Conservation (phyloP, 2,888 invertebrate species). For the Lithodes maja region DNA sequence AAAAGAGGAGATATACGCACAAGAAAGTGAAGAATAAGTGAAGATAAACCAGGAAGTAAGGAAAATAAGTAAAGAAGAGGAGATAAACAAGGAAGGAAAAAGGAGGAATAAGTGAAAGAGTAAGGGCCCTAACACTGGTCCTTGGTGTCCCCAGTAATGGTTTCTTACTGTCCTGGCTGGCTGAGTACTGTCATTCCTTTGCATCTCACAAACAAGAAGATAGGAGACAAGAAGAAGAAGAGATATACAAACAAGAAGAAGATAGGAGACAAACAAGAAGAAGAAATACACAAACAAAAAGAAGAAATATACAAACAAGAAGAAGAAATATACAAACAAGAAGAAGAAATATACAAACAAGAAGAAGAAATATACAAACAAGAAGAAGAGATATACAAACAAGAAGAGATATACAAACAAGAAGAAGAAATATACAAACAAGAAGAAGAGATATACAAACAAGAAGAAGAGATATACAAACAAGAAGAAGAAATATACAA, state of each 20-base stretch:
- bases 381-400: not conserved
- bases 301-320: too few species aligned
- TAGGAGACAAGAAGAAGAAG: not conserved
- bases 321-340: not conserved
- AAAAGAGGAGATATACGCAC: not conserved
- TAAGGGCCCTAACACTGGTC: not conserved
- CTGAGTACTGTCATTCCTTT: too few species aligned
- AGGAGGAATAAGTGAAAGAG: not conserved
- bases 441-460: not conserved
- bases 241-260: not conserved
- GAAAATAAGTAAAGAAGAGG: not conserved
- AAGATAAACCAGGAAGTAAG: not conserved
- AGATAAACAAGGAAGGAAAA: not conserved
- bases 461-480: too few species aligned
- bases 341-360: not conserved
- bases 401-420: not conserved
- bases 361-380: not conserved
- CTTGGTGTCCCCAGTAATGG: not conserved
- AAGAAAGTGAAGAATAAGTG: not conserved
- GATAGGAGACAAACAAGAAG: not conserved
- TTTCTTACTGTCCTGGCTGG: not conserved
- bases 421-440: not conserved
- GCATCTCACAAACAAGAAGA: not conserved
- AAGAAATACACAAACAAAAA: too few species aligned
- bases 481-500: too few species aligned